phyloP scores from a whole-genome alignment of 2,888 invertebrate species.

The Xylota sylvarum region DNA sequence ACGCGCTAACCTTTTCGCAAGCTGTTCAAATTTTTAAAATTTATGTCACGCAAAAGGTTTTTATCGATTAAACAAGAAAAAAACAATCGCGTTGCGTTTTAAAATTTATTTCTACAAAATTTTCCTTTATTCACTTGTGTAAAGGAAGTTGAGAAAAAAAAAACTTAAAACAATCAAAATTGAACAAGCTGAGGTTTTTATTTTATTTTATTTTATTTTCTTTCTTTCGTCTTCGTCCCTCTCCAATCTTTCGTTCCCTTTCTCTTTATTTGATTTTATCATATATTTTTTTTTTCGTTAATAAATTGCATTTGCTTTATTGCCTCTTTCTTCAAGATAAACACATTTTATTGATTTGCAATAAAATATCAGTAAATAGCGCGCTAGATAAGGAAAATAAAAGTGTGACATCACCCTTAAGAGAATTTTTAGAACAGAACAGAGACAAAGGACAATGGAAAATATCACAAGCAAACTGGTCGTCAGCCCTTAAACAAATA shows the following conservation, averaged over 20 bases:
- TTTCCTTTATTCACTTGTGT: constrained; percentile 25
- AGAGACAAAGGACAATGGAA: constrained; percentile 52
- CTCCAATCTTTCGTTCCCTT: constrained; percentile 3
- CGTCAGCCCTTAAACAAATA: constrained; percentile 15
- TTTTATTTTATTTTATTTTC: no score
- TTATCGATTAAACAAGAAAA: constrained; percentile 34
- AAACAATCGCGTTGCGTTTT: constrained; percentile 17
- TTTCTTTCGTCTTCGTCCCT: background rate
- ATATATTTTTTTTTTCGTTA: constrained; percentile 18
- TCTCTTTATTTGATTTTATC: constrained; percentile 27
- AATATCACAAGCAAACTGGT: constrained; percentile 53
- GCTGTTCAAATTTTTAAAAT: constrained; percentile 46
- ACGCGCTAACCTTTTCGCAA: background rate
- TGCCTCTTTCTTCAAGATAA: constrained; percentile 21
- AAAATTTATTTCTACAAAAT: constrained; percentile 40
- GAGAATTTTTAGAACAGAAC: constrained; percentile 16
- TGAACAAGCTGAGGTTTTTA: constrained; percentile 7
- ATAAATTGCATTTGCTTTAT: constrained; percentile 19
- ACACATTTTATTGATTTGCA: constrained; percentile 43
- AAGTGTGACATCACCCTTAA: constrained; percentile 69
- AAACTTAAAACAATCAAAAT: constrained; percentile 15
- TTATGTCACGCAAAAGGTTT: constrained; percentile 51
- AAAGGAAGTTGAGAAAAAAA: constrained; percentile 54
- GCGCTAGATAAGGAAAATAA: constrained; percentile 57
- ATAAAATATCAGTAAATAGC: constrained; percentile 36